Evolutionary conservation across 1,140 invertebrate species (phyloP).

Genomic region (Pseudomyrmex sp.): DNA sequence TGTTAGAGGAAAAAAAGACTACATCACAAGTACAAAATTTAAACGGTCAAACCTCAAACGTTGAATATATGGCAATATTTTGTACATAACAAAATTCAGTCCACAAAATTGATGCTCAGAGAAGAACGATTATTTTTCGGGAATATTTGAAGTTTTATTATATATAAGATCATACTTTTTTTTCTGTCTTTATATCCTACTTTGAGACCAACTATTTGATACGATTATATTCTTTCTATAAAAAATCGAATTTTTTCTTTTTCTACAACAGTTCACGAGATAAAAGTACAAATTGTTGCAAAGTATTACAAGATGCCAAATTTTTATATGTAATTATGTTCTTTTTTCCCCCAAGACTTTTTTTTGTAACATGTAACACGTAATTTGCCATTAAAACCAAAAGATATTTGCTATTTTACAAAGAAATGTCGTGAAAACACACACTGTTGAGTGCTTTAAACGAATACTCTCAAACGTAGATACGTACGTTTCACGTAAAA

Average conservation of each 20-base stretch:
- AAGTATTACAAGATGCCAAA: conserved; percentile 69
- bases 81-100: conserved; percentile 34
- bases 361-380: conserved; percentile 1
- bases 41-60: conserved; percentile 4
- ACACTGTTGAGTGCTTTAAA: conserved; percentile 13
- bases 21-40: conserved; percentile 12
- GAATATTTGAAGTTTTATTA: neutral
- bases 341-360: conserved; percentile 42
- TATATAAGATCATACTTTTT: neutral
- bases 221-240: neutral
- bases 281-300: conserved; percentile 59
- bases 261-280: conserved; percentile 25
- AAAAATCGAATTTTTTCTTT: conserved; percentile 18
- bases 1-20: conserved; percentile 59
- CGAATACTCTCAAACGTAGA: neutral
- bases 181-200: neutral
- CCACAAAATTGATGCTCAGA: neutral
- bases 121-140: conserved; percentile 5
- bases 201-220: neutral
- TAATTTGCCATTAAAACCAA: neutral
- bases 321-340: conserved; percentile 45
- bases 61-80: conserved; percentile 62
- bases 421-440: neutral
- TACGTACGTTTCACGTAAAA: neutral
- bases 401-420: neutral